phyloP scores from a whole-genome alignment of 2,888 invertebrate genomes.

The Venusia cambrica region DNA sequence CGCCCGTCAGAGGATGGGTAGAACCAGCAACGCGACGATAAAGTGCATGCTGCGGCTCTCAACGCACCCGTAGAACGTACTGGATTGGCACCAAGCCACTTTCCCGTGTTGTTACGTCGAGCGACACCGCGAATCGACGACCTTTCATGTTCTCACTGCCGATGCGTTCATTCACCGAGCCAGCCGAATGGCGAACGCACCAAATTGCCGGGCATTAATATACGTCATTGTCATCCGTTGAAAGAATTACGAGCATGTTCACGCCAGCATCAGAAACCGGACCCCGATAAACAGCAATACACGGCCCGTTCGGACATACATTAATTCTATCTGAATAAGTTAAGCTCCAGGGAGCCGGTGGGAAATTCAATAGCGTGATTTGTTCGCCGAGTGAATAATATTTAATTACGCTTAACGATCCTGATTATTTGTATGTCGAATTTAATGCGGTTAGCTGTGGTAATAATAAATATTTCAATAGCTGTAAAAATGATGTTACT shows the following conservation, averaged over 20 bases:
- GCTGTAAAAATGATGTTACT: slow-evolving; percentile 32
- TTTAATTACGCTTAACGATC: slow-evolving; percentile 26
- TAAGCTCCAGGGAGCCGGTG: slow-evolving; percentile 22
- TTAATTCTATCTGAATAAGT: slow-evolving; percentile 26
- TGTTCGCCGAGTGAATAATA: slow-evolving; percentile 25
- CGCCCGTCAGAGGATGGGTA: slow-evolving; percentile 44
- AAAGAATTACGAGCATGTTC: slow-evolving; percentile 39
- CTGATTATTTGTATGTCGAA: slow-evolving; percentile 26
- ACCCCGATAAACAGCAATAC: slow-evolving; percentile 21
- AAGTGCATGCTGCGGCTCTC: slow-evolving; percentile 27
- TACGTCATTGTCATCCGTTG: slow-evolving; percentile 36
- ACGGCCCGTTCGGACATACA: slow-evolving; percentile 22
- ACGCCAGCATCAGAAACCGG: slow-evolving; percentile 25
- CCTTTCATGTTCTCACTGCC: slow-evolving; percentile 31
- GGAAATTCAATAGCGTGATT: slow-evolving; percentile 24
- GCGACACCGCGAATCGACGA: slow-evolving; percentile 27
- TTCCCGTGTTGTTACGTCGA: slow-evolving; percentile 34
- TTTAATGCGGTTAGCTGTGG: slow-evolving; percentile 31
- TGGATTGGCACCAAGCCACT: slow-evolving; percentile 61
- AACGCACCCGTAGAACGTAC: slow-evolving; percentile 40
- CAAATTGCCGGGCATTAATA: slow-evolving; percentile 42
- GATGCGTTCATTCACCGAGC: slow-evolving; percentile 49
- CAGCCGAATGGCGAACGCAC: slow-evolving; percentile 29
- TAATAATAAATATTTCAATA: slow-evolving; percentile 33
- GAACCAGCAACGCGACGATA: slow-evolving; percentile 45